Evolutionary conservation across 2,113 vertebrate species (phyloP), one percentile per base, ranked within the genome.

Genomic region (Prietella phreatophila): DNA sequence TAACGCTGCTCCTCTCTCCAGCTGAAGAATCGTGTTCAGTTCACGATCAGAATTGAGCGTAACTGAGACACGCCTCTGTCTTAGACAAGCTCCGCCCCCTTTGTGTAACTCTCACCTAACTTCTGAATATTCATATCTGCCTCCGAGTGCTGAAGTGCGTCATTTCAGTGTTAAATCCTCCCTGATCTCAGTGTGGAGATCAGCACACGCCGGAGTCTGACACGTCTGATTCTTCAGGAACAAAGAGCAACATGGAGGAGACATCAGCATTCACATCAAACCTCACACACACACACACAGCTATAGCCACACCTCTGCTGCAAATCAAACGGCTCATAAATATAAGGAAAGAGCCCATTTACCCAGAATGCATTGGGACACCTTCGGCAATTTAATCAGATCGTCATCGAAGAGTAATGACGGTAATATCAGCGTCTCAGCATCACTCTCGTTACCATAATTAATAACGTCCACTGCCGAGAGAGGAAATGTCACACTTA

Each of bases 401-500:
- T 93, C 92, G 92, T 94, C 94, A 93, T 91, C 90, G 92, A 94
- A 93, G 95, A 95, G 94, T 95, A 94, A 95, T 94, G 94, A 90
- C 91, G 91, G 92, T 94, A 93, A 95, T 95, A 94, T 94, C 94
- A 95, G 91, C 91, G 94, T 94, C 95, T 94, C 94, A 93, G 93
- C 95, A 94, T 95, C 94, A 94, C 94, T 94, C 94, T 94, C 93
- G 94, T 95, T 95, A 95, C 94, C 93, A 94, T 95, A 95, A 96
- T 96, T 96, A 95, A 96, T 6, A 95, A 94, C 93, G 94, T 94
- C 92, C 92, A 93, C 93, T 92, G 93, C 87, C 8, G 14, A 95
- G 94, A 94, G 92, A 93, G 93, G 94, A 96, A 95, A 95, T 93
- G 93, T 94, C 94, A 95, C 94, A 96, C 95, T 96, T 95, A 96